Conservation (phyloP, 2,888 invertebrate species). For the Lasius fuliginosus region DNA sequence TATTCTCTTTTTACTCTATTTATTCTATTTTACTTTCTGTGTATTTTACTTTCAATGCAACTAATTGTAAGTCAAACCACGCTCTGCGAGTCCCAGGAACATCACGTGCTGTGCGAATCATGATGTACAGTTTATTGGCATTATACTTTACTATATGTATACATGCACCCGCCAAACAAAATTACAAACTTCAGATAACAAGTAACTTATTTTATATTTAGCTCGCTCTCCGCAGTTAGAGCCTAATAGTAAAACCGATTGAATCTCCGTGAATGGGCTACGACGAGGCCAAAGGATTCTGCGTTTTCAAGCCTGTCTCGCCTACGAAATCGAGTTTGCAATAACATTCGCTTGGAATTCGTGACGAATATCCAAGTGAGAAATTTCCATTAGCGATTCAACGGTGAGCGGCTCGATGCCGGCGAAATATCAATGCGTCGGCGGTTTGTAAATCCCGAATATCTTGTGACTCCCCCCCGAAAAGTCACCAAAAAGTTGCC, state of each 20-base stretch:
- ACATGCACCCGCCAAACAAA: neutral
- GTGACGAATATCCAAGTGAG: conserved; percentile 64
- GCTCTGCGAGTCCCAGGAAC: neutral
- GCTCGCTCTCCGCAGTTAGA: neutral
- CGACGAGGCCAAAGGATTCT: conserved; percentile 35
- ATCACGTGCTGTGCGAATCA: neutral
- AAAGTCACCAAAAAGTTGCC: conserved; percentile 1
- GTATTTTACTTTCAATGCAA: conserved; percentile 16
- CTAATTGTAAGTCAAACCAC: conserved; percentile 22
- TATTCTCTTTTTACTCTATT: too few relatives aligned
- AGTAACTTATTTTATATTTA: conserved; percentile 36
- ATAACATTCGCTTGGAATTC: conserved; percentile 67
- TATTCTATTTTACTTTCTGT: conserved; percentile 10
- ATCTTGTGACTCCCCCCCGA: conserved; percentile 9
- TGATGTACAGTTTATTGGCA: conserved; percentile 13
- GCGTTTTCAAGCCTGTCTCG: conserved; percentile 61
- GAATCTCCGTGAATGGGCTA: conserved; percentile 15
- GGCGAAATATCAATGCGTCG: conserved; percentile 68
- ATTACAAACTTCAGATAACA: neutral
- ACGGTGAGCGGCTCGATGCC: conserved; percentile 63
- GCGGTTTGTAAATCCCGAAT: conserved; percentile 54
- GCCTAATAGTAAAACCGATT: conserved; percentile 20
- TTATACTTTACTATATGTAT: neutral
- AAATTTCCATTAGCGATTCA: conserved; percentile 70
- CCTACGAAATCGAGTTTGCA: conserved; percentile 70